Evolutionary conservation across 1,140 invertebrate genomes (phyloP), one percentile per base, ranked within the genome.

Genomic region (Formica selysi): DNA sequence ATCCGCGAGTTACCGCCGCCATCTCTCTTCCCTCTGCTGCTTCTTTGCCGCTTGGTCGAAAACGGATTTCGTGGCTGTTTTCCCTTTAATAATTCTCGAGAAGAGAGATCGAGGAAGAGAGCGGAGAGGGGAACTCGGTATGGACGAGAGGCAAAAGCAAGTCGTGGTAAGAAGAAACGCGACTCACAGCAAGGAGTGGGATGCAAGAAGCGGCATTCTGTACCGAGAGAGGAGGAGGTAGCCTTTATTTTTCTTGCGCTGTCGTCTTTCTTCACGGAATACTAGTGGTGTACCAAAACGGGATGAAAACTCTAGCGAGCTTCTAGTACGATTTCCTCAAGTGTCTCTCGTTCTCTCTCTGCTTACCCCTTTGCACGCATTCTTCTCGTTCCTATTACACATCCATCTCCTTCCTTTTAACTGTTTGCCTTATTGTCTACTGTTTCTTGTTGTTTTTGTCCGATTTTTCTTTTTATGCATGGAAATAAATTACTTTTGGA

Each of bases 281-380:
- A 68, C 78, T 70, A 76, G 88, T 65, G 64, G 57, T 41, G 71
- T 62, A 76, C 81, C 90, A 80, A 89, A 91, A 89, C 86, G 88
- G 84, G 87, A 91, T 64, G 86, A 80, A 86, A 91, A 79, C 70
- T 73, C 80, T n/a, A 41, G 85, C 86, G 87, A 91, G 90, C 71
- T 89, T 74, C 68, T 84, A 85, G 89, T 83, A 89, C 90, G 81
- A 91, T 91, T 91, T 91, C 85, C 83, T 89, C 70, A 54, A 91
- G 85, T 85, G 83, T 90, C 76, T 79, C 85, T 76, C 76, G 74
- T 80, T 44, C 76, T 78, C 85, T 44, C 48, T 67, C 85, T 76
- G 65, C 59, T 85, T 76, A 48, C 57, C 85, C 78, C 81, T 78
- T 85, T 80, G 41, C 79, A 78, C 70, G 36, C 74, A 57, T 61